Evolutionary conservation across 1,140 invertebrate species (phyloP).

Genomic region (Penaeus vannamei): DNA sequence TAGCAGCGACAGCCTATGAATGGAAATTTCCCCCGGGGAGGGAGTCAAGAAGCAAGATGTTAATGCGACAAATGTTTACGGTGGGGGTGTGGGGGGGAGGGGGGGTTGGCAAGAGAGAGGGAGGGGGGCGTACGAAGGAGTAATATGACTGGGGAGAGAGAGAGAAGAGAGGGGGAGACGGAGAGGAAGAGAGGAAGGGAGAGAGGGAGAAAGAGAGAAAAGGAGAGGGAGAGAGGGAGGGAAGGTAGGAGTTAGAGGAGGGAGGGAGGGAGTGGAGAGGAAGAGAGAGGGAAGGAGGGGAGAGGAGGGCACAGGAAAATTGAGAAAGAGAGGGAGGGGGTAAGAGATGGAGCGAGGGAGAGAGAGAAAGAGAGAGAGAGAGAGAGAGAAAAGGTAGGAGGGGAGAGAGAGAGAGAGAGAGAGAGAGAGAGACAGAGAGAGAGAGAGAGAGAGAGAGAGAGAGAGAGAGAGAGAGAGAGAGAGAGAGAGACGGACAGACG

Average conservation of each 20-base stretch:
- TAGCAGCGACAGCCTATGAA: no score
- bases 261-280: no score
- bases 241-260: neutral
- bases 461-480: conserved; percentile 36
- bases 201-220: neutral
- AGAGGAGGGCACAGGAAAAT: neutral
- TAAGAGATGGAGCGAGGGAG: no score
- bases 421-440: no score
- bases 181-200: neutral
- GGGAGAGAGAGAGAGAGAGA: fast-evolving
- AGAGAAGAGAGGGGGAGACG: neutral
- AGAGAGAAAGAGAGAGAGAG: neutral
- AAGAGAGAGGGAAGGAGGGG: neutral
- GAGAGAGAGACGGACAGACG: neutral
- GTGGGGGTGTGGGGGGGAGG: no score
- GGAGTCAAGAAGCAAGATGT: no score
- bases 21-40: no score
- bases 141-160: no score
- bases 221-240: neutral
- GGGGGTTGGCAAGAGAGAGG: no score
- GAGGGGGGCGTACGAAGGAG: no score
- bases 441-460: neutral
- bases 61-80: no score
- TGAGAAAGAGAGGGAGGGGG: neutral
- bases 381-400: neutral